phyloP scores from a whole-genome alignment of 23 tunicate genomes.

The Trididemnum clinides region DNA sequence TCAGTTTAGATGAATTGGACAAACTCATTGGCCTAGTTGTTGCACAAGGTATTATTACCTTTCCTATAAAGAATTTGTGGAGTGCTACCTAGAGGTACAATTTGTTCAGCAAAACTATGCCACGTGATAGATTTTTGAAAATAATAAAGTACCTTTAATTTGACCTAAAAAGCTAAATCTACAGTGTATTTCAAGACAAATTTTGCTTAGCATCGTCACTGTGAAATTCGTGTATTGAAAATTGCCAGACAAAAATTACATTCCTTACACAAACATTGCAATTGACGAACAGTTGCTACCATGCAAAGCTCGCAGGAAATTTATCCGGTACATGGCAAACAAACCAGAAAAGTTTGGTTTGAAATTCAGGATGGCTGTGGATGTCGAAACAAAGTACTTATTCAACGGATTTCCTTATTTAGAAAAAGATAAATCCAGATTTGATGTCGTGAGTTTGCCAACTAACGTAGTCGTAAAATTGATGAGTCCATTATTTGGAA shows the following conservation, averaged over 20 bases:
- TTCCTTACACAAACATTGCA: background rate
- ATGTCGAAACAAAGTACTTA: conserved; percentile 8
- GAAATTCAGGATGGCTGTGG: conserved; percentile 14
- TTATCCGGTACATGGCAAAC: background rate
- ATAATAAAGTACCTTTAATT: too few relatives aligned
- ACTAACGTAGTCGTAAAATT: background rate
- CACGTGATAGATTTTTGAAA: too few relatives aligned
- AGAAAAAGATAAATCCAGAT: conserved; percentile 11
- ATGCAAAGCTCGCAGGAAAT: background rate
- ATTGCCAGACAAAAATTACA: background rate
- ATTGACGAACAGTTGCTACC: conserved; percentile 17
- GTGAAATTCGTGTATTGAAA: background rate
- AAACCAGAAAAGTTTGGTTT: conserved; percentile 1
- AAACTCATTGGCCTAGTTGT: too few relatives aligned
- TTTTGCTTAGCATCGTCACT: conserved; percentile 7
- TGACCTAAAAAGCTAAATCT: too few relatives aligned
- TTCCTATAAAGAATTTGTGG: too few relatives aligned
- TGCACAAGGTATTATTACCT: too few relatives aligned
- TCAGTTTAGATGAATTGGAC: too few relatives aligned
- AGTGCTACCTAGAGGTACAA: too few relatives aligned
- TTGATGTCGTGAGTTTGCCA: background rate
- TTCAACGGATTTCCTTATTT: conserved; percentile 23
- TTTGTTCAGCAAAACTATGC: too few relatives aligned
- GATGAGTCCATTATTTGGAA: background rate
- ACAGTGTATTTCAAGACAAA: too few relatives aligned